These are phyloP conservation scores for Darevskia nairensis DNA, from an alignment of 2,797 vertebrate species.

Conservation along the genomic window DNA sequence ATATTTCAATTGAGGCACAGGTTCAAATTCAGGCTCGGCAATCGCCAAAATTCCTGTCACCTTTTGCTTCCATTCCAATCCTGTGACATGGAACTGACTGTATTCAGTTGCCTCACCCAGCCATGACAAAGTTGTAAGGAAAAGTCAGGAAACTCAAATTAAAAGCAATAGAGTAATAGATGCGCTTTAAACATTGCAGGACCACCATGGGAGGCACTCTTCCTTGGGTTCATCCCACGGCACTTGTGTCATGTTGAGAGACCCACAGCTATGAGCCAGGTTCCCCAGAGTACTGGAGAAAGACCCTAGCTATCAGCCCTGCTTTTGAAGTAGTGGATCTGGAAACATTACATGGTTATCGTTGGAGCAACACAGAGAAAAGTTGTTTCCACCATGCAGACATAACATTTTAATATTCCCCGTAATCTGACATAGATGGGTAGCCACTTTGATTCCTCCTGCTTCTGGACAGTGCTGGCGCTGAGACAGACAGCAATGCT, in stretches of 20 bases:
- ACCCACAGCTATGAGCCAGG: not conserved
- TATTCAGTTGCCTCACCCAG: not conserved
- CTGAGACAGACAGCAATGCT: accelerated
- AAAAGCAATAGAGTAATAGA: not conserved
- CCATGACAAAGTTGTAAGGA: too few species aligned
- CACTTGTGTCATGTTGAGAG: not conserved
- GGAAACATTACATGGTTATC: not conserved
- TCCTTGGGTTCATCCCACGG: not conserved
- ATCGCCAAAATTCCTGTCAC: not conserved
- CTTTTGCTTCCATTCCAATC: not conserved
- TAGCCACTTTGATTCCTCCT: not conserved
- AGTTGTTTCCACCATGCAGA: not conserved
- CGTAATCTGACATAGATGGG: not conserved
- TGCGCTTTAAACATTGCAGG: not conserved
- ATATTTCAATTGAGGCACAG: not conserved
- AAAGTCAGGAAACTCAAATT: not conserved
- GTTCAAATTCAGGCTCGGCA: not conserved
- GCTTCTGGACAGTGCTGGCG: conserved; percentile 13
- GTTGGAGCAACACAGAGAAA: not conserved
- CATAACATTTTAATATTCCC: not conserved
- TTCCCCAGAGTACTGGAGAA: not conserved
- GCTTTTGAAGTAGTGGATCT: not conserved
- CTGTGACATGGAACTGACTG: not conserved
- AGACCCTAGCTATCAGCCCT: not conserved
- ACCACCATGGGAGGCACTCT: not conserved